These are phyloP conservation scores for Alosa sapidissima DNA, from an alignment of 2,797 vertebrate species.

Conservation along the genomic window DNA sequence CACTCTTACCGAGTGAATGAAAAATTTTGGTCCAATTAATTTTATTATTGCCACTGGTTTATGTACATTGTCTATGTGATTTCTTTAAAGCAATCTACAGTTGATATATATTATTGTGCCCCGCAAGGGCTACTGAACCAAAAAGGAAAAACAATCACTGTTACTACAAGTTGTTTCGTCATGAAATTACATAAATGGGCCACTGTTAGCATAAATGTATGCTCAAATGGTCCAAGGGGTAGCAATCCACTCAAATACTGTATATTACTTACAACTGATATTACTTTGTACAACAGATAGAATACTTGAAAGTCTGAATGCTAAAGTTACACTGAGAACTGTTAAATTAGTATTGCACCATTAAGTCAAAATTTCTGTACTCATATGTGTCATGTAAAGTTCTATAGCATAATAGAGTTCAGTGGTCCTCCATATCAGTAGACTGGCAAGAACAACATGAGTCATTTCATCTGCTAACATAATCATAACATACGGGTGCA, in stretches of 20 bases:
- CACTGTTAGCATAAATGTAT: not conserved
- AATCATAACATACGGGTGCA: not conserved
- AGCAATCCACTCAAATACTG: constrained; percentile 22
- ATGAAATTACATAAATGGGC: constrained; percentile 7
- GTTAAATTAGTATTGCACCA: not conserved
- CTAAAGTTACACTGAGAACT: not conserved
- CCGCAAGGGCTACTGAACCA: constrained; percentile 14
- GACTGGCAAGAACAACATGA: not conserved
- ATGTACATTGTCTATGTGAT: constrained; percentile 5
- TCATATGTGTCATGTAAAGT: not conserved
- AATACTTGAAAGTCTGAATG: not conserved
- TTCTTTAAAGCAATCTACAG: constrained; percentile 5
- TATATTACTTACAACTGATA: constrained; percentile 38
- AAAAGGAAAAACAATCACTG: not conserved
- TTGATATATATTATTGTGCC: constrained; percentile 9
- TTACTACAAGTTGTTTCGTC: not conserved
- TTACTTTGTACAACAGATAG: constrained; percentile 44
- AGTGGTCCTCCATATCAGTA: not conserved
- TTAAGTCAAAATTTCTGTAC: not conserved
- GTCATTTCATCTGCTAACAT: not conserved
- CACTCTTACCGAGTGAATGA: not conserved
- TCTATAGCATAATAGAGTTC: not conserved
- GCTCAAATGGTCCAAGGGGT: not conserved
- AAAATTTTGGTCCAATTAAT: constrained; percentile 12
- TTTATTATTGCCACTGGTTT: constrained; percentile 6